Conservation (phyloP, 2,113 vertebrate genomes). For the Periophthalmodon schlosseri region DNA sequence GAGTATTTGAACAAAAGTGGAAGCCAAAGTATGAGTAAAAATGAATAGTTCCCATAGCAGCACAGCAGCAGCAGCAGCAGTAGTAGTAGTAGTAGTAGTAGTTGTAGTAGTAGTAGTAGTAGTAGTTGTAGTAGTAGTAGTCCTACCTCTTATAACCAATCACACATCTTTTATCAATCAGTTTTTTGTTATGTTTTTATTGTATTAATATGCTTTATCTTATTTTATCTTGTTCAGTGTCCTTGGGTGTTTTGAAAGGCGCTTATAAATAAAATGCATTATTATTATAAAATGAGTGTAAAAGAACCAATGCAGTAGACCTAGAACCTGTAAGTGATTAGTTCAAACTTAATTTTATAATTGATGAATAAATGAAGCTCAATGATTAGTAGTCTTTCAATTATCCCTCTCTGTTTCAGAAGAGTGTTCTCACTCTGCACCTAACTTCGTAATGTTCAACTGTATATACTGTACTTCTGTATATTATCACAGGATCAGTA, state of each 20-base stretch:
- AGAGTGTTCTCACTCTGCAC: slow-evolving; percentile 25
- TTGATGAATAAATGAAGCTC: no score
- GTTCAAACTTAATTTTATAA: background rate
- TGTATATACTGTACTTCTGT: slow-evolving; percentile 33
- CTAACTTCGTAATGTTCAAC: slow-evolving; percentile 55
- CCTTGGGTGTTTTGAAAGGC: no score
- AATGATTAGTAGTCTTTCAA: background rate
- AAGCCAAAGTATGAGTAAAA: background rate
- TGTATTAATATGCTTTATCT: no score
- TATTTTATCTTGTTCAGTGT: no score
- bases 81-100: background rate
- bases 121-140: background rate
- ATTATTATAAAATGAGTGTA: no score
- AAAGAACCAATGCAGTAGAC: background rate
- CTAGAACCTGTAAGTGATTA: background rate
- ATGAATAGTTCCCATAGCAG: background rate
- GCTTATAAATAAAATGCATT: no score
- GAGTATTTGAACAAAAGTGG: background rate
- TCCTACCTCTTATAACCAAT: no score
- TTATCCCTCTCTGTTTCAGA: background rate
- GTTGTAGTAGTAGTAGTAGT: background rate
- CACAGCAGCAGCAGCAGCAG: background rate
- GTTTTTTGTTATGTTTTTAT: no score
- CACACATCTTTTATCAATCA: no score
- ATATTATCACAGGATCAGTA: slow-evolving; percentile 66